phyloP scores from a whole-genome alignment of 2,797 vertebrate species.

The Rhynchonycteris naso region DNA sequence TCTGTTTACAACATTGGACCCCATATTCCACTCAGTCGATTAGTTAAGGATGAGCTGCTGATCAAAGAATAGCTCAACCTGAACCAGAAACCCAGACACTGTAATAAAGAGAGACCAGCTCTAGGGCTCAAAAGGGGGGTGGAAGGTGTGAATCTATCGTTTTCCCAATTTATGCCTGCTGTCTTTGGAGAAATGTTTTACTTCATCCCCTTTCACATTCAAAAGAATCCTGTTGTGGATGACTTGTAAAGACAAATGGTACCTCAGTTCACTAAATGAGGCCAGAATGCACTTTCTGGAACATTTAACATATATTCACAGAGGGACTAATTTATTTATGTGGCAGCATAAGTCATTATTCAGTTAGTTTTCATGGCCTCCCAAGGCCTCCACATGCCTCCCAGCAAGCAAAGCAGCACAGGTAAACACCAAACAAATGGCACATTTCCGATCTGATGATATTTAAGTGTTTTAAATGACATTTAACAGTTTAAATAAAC shows the following conservation, averaged over 20 bases:
- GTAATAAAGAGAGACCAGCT: neutral
- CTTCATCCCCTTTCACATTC: neutral
- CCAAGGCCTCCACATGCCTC: neutral
- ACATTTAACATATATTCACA: neutral
- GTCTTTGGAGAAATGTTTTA: neutral
- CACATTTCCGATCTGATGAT: constrained; percentile 20
- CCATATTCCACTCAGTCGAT: neutral
- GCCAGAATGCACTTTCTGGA: constrained; percentile 29
- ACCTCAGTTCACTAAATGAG: neutral
- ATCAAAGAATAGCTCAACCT: neutral
- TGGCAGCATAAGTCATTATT: neutral
- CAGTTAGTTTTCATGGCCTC: neutral
- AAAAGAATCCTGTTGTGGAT: neutral
- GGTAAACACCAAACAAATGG: constrained; percentile 42
- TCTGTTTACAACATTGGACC: neutral
- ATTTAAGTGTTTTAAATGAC: neutral
- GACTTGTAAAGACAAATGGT: neutral
- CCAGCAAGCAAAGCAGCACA: neutral
- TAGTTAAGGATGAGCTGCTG: neutral
- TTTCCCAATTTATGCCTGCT: neutral
- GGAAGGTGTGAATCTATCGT: neutral
- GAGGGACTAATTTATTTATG: constrained; percentile 9
- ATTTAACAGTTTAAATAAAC: neutral
- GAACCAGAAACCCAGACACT: neutral
- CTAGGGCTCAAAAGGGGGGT: neutral